Conservation (phyloP, 2,888 invertebrate species). For the Agriopis leucophaearia region DNA sequence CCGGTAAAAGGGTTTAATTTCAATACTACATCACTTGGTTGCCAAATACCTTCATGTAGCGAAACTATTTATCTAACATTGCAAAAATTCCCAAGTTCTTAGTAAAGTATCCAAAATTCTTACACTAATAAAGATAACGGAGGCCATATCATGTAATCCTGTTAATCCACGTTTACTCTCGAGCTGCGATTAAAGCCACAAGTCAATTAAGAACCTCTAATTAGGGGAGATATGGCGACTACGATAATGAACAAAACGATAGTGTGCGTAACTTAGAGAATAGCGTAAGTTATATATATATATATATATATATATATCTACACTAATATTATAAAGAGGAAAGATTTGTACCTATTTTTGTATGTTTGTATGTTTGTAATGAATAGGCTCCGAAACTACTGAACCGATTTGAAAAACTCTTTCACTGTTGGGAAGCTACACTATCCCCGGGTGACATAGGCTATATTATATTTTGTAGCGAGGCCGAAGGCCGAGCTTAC, state of each 20-base stretch:
- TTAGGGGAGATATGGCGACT: conserved; percentile 20
- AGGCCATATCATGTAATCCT: conserved; percentile 27
- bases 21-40: background rate
- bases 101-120: conserved; percentile 1
- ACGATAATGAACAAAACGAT: conserved; percentile 16
- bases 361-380: too few species aligned
- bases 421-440: too few species aligned
- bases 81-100: background rate
- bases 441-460: too few species aligned
- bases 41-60: background rate
- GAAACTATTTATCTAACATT: background rate
- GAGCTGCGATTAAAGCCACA: conserved; percentile 43
- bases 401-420: too few species aligned
- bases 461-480: too few species aligned
- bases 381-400: too few species aligned
- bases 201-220: conserved; percentile 43
- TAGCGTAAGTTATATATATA: too few species aligned
- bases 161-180: conserved; percentile 33
- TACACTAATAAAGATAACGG: conserved; percentile 16
- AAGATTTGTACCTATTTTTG: too few species aligned
- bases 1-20: too few species aligned
- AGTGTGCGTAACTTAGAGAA: background rate
- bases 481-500: too few species aligned
- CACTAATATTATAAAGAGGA: too few species aligned
- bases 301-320: too few species aligned